These are phyloP conservation scores for Homarus americanus DNA, from an alignment of 1,140 invertebrate genomes.

Conservation along the genomic window DNA sequence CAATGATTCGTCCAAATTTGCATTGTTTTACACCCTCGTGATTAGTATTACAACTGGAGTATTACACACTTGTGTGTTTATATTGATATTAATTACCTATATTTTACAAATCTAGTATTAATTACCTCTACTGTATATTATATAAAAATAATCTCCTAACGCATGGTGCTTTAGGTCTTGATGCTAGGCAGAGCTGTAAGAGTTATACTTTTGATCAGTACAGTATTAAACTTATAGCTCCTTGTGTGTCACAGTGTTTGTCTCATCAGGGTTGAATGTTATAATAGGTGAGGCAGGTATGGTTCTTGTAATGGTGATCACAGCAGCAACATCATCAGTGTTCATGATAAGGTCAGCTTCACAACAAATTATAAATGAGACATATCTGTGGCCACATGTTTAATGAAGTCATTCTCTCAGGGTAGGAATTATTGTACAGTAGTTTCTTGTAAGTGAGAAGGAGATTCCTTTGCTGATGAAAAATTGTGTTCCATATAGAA, in stretches of 20 bases:
- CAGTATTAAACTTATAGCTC: neutral
- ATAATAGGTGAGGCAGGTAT: too few species aligned
- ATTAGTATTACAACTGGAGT: too few species aligned
- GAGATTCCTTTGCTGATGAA: neutral
- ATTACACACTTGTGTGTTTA: neutral
- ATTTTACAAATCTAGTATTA: too few species aligned
- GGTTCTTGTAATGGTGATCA: too few species aligned
- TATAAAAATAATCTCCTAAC: neutral
- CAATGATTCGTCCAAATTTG: too few species aligned
- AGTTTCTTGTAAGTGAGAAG: neutral
- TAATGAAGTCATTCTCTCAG: constrained; percentile 1
- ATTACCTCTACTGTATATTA: neutral
- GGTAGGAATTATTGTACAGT: neutral
- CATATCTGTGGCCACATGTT: too few species aligned
- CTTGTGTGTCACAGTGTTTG: neutral
- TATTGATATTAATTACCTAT: neutral
- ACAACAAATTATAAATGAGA: too few species aligned
- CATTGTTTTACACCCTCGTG: too few species aligned
- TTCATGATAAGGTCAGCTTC: too few species aligned
- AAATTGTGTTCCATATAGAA: too few species aligned
- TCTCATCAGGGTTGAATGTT: too few species aligned
- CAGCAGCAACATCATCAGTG: too few species aligned
- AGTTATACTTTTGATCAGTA: neutral
- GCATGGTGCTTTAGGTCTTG: neutral
- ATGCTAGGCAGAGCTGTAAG: neutral